A percentile compares a stretch with the other conserved stretches of the same genome.
Conservation (phyloP, 1,140 invertebrate species). For the Plectus sambesii region DNA sequence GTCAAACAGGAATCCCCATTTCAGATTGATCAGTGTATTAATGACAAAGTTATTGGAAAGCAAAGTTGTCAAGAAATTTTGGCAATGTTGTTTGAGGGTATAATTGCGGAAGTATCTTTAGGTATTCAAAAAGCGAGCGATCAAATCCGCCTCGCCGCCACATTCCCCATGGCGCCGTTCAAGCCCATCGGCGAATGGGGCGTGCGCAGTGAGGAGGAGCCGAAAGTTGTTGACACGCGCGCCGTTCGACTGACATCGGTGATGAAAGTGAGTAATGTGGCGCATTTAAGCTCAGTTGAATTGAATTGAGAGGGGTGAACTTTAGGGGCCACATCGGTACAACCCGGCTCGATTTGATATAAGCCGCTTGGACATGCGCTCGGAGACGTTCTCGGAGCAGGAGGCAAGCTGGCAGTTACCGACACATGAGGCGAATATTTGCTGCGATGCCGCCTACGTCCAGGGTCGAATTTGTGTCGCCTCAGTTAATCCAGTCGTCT, state of each 20-base stretch:
- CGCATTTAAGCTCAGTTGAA: conserved; percentile 34
- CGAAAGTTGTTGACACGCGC: conserved; percentile 24
- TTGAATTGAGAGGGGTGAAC: background rate
- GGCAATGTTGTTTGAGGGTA: no score
- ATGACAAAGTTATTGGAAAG: no score
- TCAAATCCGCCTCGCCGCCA: conserved; percentile 27
- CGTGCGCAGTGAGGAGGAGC: conserved; percentile 28
- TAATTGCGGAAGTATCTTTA: no score
- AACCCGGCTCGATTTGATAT: conserved; percentile 3
- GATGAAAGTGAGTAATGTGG: conserved; percentile 38
- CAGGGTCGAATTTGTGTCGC: conserved; percentile 43
- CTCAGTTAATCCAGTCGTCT: no score
- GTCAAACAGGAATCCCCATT: no score
- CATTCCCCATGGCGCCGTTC: conserved; percentile 51
- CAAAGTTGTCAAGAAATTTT: no score
- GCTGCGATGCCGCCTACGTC: conserved; percentile 50
- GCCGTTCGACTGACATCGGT: conserved; percentile 26
- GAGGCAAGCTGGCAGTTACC: conserved; percentile 54
- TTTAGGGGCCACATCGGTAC: conserved; percentile 10
- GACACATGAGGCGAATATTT: conserved; percentile 50
- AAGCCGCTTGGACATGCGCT: conserved; percentile 48
- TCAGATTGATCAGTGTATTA: no score
- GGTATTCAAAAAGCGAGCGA: conserved; percentile 9
- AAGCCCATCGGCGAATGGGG: conserved; percentile 49
- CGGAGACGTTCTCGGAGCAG: conserved; percentile 53